These are phyloP conservation scores for Megamerina dolium DNA, from an alignment of 2,888 invertebrate species.

Conservation along the genomic window DNA sequence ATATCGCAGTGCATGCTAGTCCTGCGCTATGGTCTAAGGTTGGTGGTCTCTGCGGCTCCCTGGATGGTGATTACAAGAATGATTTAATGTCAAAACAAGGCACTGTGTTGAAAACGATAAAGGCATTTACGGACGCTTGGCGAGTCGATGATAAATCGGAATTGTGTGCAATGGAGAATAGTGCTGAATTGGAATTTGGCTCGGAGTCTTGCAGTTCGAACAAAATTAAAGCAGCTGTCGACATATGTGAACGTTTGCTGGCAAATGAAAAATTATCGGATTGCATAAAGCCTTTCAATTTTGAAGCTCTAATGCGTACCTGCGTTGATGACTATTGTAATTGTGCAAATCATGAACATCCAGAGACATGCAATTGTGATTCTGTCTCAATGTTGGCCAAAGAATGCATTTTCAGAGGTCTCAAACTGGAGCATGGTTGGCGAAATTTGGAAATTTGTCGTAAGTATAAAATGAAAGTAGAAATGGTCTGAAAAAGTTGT, in stretches of 20 bases:
- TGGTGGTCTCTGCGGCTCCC: conserved; percentile 73
- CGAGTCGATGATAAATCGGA: conserved; percentile 38
- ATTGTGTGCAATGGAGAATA: conserved; percentile 39
- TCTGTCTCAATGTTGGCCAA: conserved; percentile 71
- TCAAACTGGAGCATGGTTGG: conserved; percentile 64
- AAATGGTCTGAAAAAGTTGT: too few relatives aligned
- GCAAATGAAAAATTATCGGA: conserved; percentile 59
- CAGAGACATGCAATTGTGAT: conserved; percentile 66
- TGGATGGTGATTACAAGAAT: conserved; percentile 65
- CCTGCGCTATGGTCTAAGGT: conserved; percentile 71
- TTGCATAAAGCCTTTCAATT: conserved; percentile 64
- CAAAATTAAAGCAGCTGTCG: conserved; percentile 49
- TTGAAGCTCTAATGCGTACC: conserved; percentile 60
- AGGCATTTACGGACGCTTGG: conserved; percentile 48
- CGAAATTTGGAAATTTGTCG: conserved; percentile 75
- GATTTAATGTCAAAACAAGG: conserved; percentile 64
- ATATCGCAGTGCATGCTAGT: conserved; percentile 62
- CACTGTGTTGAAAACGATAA: conserved; percentile 44
- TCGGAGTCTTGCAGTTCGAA: conserved; percentile 34
- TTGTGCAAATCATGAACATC: conserved; percentile 54
- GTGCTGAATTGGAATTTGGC: conserved; percentile 37
- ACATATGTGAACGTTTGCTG: conserved; percentile 60
- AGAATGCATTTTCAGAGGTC: conserved; percentile 65
- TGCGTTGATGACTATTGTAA: conserved; percentile 79
- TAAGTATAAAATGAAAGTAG: conserved; percentile 54